Percentiles rank a stretch among this genome's conserved stretches.
Conservation (phyloP, 2,113 vertebrate genomes). For the Cepphus grylle region DNA sequence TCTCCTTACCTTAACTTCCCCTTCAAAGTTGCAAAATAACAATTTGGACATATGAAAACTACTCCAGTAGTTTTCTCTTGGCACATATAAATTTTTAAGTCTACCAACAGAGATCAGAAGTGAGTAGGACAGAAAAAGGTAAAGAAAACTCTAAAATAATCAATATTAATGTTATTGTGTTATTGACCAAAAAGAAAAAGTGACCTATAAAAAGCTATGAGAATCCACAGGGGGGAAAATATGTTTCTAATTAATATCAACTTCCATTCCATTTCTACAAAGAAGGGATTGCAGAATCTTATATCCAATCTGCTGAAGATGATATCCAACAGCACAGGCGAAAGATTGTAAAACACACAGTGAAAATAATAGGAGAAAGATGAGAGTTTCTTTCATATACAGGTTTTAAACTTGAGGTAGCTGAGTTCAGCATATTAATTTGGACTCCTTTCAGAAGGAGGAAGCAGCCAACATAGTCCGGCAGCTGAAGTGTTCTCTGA, state of each 20-base stretch:
- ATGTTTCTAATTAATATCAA: not conserved
- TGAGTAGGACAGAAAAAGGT: not conserved
- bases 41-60: not conserved
- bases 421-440: not conserved
- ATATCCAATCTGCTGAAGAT: not conserved
- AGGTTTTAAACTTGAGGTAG: not conserved
- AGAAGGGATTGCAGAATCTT: not conserved
- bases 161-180: not conserved
- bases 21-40: not conserved
- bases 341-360: not conserved
- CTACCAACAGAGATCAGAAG: not conserved
- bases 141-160: not conserved
- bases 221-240: not conserved
- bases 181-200: not conserved
- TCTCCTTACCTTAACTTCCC: not conserved
- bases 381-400: not conserved
- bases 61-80: not conserved
- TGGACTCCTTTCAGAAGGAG: not conserved
- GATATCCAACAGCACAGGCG: not conserved
- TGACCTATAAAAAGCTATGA: not conserved
- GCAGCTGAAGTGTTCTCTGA: not conserved
- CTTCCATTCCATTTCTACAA: not conserved
- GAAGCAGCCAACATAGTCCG: not conserved
- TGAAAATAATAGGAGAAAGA: not conserved
- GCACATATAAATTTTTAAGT: not conserved